Conservation (phyloP, 2,888 invertebrate species). For the Pteria penguin region DNA sequence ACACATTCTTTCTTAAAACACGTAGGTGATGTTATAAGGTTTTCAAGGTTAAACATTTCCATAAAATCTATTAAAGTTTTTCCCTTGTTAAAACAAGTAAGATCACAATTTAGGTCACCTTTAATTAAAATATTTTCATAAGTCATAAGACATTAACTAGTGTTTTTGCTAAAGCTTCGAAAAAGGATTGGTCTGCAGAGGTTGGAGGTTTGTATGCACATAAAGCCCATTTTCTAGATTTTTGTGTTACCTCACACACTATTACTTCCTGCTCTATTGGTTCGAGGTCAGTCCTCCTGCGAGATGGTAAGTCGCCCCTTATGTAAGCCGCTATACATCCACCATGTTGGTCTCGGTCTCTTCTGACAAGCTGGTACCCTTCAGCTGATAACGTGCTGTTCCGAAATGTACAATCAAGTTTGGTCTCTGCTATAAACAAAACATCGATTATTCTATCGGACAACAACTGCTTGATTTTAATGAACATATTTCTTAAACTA, state of each 20-base stretch:
- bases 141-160: background rate
- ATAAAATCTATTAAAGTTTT: background rate
- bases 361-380: background rate
- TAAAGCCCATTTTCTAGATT: background rate
- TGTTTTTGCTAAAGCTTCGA: background rate
- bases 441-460: too few species aligned
- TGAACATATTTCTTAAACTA: too few species aligned
- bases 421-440: too few species aligned
- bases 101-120: conserved; percentile 15
- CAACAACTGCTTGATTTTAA: too few species aligned
- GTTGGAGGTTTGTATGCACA: background rate
- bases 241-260: background rate
- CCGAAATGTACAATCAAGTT: too few species aligned
- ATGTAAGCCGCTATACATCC: background rate
- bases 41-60: background rate
- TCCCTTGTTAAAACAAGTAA: background rate
- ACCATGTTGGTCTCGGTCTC: background rate
- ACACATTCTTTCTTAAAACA: background rate
- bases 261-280: background rate
- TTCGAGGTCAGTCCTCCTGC: background rate
- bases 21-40: background rate
- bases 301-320: background rate
- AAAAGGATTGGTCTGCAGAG: background rate
- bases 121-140: background rate
- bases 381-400: too few species aligned